phyloP scores from a whole-genome alignment of 2,113 vertebrate genomes.

The Euleptes europaea region DNA sequence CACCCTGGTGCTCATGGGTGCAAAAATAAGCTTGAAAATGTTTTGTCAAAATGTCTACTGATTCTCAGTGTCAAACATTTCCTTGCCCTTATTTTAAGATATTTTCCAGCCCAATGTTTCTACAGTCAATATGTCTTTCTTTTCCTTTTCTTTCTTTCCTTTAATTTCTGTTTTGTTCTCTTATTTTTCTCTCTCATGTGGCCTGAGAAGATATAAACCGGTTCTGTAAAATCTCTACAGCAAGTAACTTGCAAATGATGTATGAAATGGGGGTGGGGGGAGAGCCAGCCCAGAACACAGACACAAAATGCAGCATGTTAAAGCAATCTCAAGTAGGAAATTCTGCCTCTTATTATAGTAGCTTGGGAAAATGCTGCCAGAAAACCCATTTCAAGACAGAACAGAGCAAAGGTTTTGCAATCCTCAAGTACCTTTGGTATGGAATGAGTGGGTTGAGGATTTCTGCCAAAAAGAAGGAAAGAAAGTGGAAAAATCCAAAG shows the following conservation, averaged over 20 bases:
- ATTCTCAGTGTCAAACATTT: background rate
- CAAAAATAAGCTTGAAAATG: background rate
- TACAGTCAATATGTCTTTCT: background rate
- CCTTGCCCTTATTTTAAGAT: background rate
- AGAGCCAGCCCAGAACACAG: background rate
- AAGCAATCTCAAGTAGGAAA: background rate
- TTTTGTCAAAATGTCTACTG: background rate
- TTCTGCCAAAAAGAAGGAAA: background rate
- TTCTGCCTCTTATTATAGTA: background rate
- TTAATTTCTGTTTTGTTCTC: background rate
- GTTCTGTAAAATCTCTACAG: background rate
- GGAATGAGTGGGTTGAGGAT: background rate
- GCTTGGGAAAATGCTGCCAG: background rate
- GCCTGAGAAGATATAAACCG: background rate
- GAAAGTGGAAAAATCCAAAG: background rate
- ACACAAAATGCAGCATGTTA: background rate
- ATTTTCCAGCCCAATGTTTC: background rate
- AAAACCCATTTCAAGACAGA: background rate
- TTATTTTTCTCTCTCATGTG: background rate
- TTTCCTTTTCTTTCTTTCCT: background rate
- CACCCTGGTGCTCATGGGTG: background rate
- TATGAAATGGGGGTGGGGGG: background rate
- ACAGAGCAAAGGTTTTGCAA: background rate
- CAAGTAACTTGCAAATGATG: background rate
- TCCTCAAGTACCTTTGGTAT: background rate